phyloP scores from a whole-genome alignment of 2,113 vertebrate species.

The Tragelaphus scriptus region DNA sequence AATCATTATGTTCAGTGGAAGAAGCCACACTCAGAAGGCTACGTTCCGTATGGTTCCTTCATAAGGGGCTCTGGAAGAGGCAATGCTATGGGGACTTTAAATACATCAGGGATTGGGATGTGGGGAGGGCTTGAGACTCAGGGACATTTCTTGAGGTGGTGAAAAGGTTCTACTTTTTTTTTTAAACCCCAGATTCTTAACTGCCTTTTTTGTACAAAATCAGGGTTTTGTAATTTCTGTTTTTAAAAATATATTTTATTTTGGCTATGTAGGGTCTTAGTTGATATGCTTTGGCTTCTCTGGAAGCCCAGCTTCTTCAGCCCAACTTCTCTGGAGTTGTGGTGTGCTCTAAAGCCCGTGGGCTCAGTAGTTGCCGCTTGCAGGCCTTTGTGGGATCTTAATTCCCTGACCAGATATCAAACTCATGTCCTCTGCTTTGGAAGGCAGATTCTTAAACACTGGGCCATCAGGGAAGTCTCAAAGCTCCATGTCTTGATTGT shows the following conservation, averaged over 20 bases:
- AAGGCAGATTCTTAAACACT: neutral
- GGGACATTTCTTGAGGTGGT: neutral
- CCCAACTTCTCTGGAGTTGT: neutral
- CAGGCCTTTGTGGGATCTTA: neutral
- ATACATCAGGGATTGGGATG: too few species aligned
- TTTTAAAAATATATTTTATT: neutral
- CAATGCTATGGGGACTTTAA: neutral
- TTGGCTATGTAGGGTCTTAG: neutral
- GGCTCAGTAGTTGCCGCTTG: neutral
- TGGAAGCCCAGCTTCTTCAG: neutral
- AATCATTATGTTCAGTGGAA: neutral
- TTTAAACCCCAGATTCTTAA: neutral
- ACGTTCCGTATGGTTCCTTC: accelerated
- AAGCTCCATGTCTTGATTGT: neutral
- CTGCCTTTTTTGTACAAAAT: neutral
- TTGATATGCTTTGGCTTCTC: neutral
- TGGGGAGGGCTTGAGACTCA: neutral
- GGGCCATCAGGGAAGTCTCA: neutral
- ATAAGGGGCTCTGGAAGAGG: neutral
- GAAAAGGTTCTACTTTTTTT: neutral
- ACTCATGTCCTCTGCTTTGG: neutral
- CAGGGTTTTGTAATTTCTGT: neutral
- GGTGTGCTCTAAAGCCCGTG: neutral
- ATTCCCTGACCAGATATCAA: neutral
- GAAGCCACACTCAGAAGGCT: neutral